Evolutionary conservation across 2,888 invertebrate species (phyloP).

Genomic region (Torymus texanus): DNA sequence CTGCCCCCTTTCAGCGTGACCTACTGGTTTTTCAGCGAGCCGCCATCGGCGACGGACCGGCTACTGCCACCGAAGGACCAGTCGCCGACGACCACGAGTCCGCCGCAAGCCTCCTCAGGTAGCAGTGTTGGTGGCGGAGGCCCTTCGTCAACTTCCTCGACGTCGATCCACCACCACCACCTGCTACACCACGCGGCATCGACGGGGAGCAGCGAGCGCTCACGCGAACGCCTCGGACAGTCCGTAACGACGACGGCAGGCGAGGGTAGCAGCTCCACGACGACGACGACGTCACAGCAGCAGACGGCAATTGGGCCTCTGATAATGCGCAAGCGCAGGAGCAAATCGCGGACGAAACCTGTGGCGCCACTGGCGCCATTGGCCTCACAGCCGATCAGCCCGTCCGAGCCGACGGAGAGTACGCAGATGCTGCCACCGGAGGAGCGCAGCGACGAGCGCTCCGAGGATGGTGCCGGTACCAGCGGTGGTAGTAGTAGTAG

Average conservation of each 20-base stretch:
- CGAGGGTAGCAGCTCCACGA: not conserved
- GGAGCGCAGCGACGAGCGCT: conserved; percentile 62
- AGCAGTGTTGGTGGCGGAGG: conserved; percentile 1
- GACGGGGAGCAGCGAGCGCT: conserved; percentile 55
- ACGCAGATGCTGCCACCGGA: conserved; percentile 75
- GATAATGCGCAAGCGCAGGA: conserved; percentile 78
- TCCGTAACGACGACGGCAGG: conserved; percentile 5
- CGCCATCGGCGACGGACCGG: conserved; percentile 36
- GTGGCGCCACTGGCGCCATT: conserved; percentile 77
- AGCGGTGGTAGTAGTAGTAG: too few species aligned
- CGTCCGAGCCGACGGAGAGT: conserved; percentile 78
- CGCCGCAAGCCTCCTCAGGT: not conserved
- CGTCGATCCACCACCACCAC: conserved; percentile 53
- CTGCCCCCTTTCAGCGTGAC: conserved; percentile 43
- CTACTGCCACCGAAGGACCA: conserved; percentile 34
- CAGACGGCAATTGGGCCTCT: conserved; percentile 69
- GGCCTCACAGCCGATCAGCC: conserved; percentile 76
- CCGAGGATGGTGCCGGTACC: not conserved
- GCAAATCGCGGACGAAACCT: conserved; percentile 79
- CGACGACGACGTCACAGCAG: conserved; percentile 3
- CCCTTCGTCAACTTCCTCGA: conserved; percentile 18
- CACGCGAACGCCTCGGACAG: conserved; percentile 69
- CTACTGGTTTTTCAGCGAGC: conserved; percentile 55
- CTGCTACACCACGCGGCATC: conserved; percentile 19
- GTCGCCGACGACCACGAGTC: conserved; percentile 7